These are phyloP conservation scores for Tuta absoluta DNA, from an alignment of 2,888 invertebrate species.

Conservation along the genomic window DNA sequence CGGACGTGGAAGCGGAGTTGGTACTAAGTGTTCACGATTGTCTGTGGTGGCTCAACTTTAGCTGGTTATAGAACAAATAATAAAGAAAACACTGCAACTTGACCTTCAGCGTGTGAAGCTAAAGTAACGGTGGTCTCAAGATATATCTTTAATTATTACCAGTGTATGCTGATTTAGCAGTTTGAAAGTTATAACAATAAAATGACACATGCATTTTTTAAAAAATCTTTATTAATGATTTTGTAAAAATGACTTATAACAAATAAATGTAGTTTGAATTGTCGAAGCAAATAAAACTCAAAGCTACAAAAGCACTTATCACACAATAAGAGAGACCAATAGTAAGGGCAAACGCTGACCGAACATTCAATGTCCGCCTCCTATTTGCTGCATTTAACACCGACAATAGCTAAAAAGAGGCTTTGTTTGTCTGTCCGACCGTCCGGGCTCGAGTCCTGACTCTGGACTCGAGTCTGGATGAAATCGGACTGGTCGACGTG, in stretches of 20 bases:
- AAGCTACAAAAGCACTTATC: background rate
- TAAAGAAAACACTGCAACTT: no score
- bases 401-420: constrained; percentile 38
- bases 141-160: no score
- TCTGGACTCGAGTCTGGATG: background rate
- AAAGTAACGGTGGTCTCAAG: no score
- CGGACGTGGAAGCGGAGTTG: constrained; percentile 64
- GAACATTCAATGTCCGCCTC: constrained; percentile 53
- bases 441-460: no score
- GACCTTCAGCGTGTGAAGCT: no score
- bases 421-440: constrained; percentile 37
- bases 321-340: background rate
- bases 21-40: constrained; percentile 42
- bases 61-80: no score
- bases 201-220: no score
- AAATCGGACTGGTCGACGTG: constrained; percentile 35
- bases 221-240: no score
- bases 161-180: no score
- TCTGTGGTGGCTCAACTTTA: background rate
- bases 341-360: constrained; percentile 48
- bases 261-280: no score
- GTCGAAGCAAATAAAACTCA: background rate
- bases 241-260: no score
- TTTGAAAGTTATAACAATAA: no score
- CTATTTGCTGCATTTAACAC: constrained; percentile 46